Conservation (phyloP, 2,888 invertebrate species). For the Epinotia brunnichana region DNA sequence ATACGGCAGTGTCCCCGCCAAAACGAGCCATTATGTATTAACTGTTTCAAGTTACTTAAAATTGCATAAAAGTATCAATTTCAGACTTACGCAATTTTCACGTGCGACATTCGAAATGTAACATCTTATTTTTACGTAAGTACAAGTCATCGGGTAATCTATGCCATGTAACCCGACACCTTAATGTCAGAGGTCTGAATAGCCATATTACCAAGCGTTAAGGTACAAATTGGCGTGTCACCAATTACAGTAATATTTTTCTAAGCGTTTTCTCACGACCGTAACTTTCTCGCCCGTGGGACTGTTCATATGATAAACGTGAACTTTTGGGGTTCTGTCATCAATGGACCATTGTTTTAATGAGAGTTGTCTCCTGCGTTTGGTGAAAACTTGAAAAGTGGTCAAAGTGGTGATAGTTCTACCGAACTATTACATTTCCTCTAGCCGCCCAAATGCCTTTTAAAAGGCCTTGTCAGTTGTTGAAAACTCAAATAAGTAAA, state of each 20-base stretch:
- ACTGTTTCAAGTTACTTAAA: not conserved
- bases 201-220: constrained; percentile 19
- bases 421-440: too few species aligned
- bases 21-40: too few species aligned
- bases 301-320: constrained; percentile 37
- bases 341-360: constrained; percentile 26
- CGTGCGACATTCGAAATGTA: constrained; percentile 34
- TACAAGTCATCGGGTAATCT: constrained; percentile 30
- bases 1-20: too few species aligned
- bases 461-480: too few species aligned
- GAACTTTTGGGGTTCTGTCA: constrained; percentile 34
- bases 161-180: constrained; percentile 31
- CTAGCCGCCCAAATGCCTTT: too few species aligned
- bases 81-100: constrained; percentile 28
- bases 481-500: too few species aligned
- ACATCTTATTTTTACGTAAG: constrained; percentile 38
- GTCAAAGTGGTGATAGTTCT: not conserved
- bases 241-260: constrained; percentile 39
- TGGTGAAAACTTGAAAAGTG: not conserved
- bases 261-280: constrained; percentile 41
- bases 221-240: constrained; percentile 16
- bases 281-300: constrained; percentile 41
- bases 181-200: constrained; percentile 25
- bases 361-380: too few species aligned
- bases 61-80: constrained; percentile 16